Evolutionary conservation across 2,888 invertebrate species (phyloP).

Genomic region (Drosophila kanekoi): DNA sequence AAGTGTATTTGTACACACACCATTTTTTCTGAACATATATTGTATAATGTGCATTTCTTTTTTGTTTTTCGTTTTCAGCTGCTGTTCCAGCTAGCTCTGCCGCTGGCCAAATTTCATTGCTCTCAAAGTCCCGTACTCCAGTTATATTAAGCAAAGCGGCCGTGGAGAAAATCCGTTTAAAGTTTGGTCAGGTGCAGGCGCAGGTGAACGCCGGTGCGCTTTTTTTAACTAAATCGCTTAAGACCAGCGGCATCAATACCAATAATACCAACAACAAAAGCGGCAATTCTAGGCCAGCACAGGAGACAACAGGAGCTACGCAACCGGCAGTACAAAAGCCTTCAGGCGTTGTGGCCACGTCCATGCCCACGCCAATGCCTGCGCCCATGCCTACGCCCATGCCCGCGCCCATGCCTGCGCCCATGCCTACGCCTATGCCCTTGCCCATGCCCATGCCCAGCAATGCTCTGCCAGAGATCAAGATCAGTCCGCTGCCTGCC

Average conservation of each 20-base stretch:
- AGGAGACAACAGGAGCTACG: neutral
- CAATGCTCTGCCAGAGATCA: conserved; percentile 26
- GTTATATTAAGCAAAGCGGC: conserved; percentile 66
- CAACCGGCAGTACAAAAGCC: neutral
- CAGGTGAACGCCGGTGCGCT: conserved; percentile 44
- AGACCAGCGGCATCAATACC: conserved; percentile 11
- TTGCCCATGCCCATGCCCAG: neutral
- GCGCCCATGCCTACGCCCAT: conserved; percentile 1
- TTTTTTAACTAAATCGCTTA: conserved; percentile 31
- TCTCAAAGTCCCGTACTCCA: conserved; percentile 53
- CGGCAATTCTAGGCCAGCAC: neutral
- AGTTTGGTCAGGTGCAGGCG: conserved; percentile 62
- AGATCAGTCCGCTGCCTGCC: conserved; percentile 26
- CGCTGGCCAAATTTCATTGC: conserved; percentile 45
- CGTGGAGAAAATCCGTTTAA: conserved; percentile 63
- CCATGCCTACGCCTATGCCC: conserved; percentile 11
- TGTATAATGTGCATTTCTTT: neutral
- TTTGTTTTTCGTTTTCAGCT: conserved; percentile 11
- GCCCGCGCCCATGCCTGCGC: conserved; percentile 5
- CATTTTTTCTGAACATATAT: conserved; percentile 5
- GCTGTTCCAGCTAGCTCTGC: conserved; percentile 9
- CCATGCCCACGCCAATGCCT: conserved; percentile 2
- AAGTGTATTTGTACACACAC: neutral
- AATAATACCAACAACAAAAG: conserved; percentile 8
- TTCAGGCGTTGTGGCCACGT: neutral